phyloP scores from a whole-genome alignment of 1,140 invertebrate species.

The Tribolium castaneum region DNA sequence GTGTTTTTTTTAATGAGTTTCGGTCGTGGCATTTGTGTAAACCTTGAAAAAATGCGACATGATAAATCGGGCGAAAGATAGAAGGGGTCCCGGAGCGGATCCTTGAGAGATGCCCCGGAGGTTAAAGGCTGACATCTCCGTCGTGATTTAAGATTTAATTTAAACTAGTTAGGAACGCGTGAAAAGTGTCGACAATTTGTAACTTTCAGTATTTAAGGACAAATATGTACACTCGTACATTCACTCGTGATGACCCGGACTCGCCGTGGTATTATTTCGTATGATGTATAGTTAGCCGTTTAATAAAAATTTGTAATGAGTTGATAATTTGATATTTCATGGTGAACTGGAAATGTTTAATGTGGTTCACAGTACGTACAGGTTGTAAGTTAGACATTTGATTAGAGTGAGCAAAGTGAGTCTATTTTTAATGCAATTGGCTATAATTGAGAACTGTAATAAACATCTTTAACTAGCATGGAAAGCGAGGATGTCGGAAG shows the following conservation, averaged over 20 bases:
- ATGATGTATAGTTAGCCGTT: neutral
- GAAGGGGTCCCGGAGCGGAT: conserved; percentile 32
- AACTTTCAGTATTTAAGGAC: conserved; percentile 41
- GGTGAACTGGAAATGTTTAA: conserved; percentile 25
- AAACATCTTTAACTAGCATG: conserved; percentile 54
- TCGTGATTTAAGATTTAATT: conserved; percentile 38
- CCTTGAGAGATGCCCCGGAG: conserved; percentile 32
- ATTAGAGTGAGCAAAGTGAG: conserved; percentile 44
- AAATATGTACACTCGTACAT: conserved; percentile 1
- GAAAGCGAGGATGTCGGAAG: conserved; percentile 56
- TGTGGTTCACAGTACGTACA: conserved; percentile 24
- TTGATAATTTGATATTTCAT: conserved; percentile 36
- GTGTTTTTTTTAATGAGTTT: too few species aligned
- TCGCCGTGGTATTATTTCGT: neutral
- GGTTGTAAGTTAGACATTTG: conserved; percentile 46
- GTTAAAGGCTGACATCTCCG: conserved; percentile 20
- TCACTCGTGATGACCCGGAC: conserved; percentile 38
- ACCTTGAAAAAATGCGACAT: conserved; percentile 4
- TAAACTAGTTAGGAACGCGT: conserved; percentile 31
- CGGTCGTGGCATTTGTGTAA: neutral
- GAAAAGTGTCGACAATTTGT: conserved; percentile 38
- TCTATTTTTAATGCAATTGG: conserved; percentile 54
- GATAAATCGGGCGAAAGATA: neutral
- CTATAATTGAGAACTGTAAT: conserved; percentile 56
- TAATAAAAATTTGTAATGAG: conserved; percentile 15